Conservation (phyloP, 2,888 invertebrate genomes). For the Linnaemya vulpina region DNA sequence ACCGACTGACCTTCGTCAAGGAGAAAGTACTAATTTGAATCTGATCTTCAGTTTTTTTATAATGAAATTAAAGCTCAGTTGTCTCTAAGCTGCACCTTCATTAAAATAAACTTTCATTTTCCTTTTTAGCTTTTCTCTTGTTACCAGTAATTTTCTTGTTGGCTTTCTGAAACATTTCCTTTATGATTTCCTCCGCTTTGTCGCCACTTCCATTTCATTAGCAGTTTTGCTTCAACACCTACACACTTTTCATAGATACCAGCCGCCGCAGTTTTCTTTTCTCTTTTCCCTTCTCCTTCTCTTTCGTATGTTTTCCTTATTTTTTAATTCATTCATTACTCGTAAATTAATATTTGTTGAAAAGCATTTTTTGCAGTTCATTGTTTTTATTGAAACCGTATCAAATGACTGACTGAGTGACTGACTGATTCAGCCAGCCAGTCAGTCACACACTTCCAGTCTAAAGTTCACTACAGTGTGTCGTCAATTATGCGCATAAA, state of each 20-base stretch:
- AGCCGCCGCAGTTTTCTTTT: not conserved
- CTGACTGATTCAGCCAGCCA: conserved; percentile 19
- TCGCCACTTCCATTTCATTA: conserved; percentile 33
- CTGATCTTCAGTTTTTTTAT: not conserved
- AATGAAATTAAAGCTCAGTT: conserved; percentile 8
- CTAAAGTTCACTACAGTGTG: conserved; percentile 39
- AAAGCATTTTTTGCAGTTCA: conserved; percentile 4
- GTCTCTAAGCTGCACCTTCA: not conserved
- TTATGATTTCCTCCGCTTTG: conserved; percentile 46
- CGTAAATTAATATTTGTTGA: conserved; percentile 20
- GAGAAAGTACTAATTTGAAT: conserved; percentile 4
- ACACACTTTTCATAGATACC: conserved; percentile 5
- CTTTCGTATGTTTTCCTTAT: not conserved
- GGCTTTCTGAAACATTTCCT: conserved; percentile 45
- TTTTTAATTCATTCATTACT: not conserved
- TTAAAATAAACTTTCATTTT: conserved; percentile 42
- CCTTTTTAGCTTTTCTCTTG: conserved; percentile 22
- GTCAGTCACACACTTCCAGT: not conserved
- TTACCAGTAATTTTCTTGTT: conserved; percentile 18
- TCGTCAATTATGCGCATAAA: conserved; percentile 52
- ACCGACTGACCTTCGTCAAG: not conserved
- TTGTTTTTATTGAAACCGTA: conserved; percentile 44
- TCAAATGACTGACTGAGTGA: conserved; percentile 22
- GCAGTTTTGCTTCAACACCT: conserved; percentile 23
- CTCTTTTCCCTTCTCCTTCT: not conserved